Percentiles rank a stretch among this genome's conserved stretches.
Evolutionary conservation across 2,113 vertebrate species (phyloP).

Genomic region (Empidonax traillii): DNA sequence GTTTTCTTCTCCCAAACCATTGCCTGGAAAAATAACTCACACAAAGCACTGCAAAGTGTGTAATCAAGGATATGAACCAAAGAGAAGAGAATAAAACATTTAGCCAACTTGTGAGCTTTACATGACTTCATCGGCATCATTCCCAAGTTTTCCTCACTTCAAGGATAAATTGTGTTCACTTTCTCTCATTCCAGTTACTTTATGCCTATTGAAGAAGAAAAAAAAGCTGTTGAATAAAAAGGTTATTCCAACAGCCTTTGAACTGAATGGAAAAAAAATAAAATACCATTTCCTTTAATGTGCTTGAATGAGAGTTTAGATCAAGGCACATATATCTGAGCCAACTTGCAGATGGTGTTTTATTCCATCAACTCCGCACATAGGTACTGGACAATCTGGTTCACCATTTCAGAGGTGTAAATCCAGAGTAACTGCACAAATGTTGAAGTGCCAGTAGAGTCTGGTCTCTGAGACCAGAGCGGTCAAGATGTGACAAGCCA

Average conservation of each 20-base stretch:
- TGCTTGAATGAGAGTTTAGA: neutral
- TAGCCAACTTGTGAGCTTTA: neutral
- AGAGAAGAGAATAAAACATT: neutral
- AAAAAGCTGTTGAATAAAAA: neutral
- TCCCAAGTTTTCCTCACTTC: neutral
- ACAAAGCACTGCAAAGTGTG: fast-evolving
- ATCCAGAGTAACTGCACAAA: neutral
- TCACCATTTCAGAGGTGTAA: neutral
- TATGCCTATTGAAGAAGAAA: neutral
- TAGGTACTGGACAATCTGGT: neutral
- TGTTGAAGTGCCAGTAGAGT: neutral
- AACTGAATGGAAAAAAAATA: neutral
- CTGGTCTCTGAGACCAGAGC: neutral
- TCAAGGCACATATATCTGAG: neutral
- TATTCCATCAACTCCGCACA: neutral
- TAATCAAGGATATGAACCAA: neutral
- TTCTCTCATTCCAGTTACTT: neutral
- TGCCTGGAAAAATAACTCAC: neutral
- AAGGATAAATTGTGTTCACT: neutral
- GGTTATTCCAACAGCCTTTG: neutral
- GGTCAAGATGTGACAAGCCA: neutral
- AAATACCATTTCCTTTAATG: neutral
- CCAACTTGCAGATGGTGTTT: neutral
- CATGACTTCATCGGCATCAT: neutral
- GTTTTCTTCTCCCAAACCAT: neutral